Conservation (phyloP, 2,797 vertebrate genomes). For the Anas flavirostris region DNA sequence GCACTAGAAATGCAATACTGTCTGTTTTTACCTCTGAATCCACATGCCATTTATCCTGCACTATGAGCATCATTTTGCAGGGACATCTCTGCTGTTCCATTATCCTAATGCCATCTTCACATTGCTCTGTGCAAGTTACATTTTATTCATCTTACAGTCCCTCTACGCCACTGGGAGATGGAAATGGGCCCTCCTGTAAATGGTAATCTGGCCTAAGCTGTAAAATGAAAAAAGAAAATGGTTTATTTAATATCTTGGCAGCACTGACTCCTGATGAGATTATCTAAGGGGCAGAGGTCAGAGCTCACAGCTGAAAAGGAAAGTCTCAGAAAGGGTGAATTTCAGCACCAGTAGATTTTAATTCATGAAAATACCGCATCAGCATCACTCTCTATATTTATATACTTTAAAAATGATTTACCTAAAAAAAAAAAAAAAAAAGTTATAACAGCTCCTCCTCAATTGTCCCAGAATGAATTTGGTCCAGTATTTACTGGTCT, state of each 20-base stretch:
- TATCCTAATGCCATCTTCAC: neutral
- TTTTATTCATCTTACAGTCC: neutral
- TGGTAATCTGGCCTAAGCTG: neutral
- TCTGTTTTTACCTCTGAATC: neutral
- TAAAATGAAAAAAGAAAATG: neutral
- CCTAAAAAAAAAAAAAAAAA: neutral
- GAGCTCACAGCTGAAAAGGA: neutral
- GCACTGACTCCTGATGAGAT: neutral
- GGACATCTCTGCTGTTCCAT: neutral
- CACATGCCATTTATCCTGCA: neutral
- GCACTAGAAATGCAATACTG: neutral
- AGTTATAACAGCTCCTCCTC: neutral
- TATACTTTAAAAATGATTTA: neutral
- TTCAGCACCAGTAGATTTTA: neutral
- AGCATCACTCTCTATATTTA: accelerated
- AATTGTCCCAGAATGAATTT: neutral
- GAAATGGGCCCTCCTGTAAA: neutral
- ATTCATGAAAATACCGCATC: neutral
- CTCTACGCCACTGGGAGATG: neutral
- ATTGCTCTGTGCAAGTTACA: neutral
- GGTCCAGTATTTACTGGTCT: neutral
- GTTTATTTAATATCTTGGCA: neutral
- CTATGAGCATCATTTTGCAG: neutral
- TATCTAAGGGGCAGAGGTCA: neutral
- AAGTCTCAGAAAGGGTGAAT: neutral